phyloP scores from a whole-genome alignment of 2,888 invertebrate genomes.

The Apoda limacodes region DNA sequence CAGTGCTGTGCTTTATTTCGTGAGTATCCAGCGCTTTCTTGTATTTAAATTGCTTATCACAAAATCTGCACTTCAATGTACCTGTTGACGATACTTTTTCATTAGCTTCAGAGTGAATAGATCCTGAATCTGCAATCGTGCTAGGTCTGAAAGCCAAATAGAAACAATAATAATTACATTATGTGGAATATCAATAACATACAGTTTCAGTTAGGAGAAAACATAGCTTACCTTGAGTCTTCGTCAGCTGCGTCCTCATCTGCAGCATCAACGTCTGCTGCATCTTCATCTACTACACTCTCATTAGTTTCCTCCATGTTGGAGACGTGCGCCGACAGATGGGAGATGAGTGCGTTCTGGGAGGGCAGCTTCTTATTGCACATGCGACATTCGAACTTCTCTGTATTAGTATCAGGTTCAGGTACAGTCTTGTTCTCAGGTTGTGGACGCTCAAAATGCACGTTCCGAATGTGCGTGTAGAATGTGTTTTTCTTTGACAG shows the following conservation, averaged over 20 bases:
- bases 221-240: constrained; percentile 46
- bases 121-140: constrained; percentile 35
- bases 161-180: constrained; percentile 4
- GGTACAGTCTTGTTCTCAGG: constrained; percentile 15
- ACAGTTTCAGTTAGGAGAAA: too few species aligned
- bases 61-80: constrained; percentile 36
- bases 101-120: constrained; percentile 34
- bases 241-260: constrained; percentile 24
- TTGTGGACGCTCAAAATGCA: constrained; percentile 35
- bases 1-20: constrained; percentile 29
- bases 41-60: constrained; percentile 52
- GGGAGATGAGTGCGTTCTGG: constrained; percentile 47
- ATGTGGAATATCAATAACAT: too few species aligned
- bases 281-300: constrained; percentile 29
- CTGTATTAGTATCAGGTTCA: constrained; percentile 6
- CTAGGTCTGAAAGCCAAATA: constrained; percentile 34
- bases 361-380: constrained; percentile 42
- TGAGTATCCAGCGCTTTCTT: constrained; percentile 40
- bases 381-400: constrained; percentile 43
- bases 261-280: constrained; percentile 26
- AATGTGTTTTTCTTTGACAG: constrained; percentile 33
- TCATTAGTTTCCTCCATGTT: constrained; percentile 32
- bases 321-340: constrained; percentile 54
- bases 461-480: constrained; percentile 37
- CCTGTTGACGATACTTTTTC: constrained; percentile 23